These are phyloP conservation scores for Megalurothrips usitatus DNA, from an alignment of 2,888 invertebrate genomes.

Conservation along the genomic window DNA sequence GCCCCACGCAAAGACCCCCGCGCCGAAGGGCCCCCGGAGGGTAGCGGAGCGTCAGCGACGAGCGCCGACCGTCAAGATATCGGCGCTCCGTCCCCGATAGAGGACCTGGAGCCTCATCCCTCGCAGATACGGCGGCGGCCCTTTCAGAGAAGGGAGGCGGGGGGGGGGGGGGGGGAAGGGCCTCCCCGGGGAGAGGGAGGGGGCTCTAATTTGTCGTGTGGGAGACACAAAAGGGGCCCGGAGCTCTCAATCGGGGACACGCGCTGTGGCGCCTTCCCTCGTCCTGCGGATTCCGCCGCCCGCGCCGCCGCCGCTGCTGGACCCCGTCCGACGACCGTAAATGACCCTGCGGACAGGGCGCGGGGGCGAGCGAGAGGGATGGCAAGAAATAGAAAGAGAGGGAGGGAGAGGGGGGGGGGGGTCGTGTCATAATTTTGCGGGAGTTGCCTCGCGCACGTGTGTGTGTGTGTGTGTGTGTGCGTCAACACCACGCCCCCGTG, in stretches of 20 bases:
- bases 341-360: neutral
- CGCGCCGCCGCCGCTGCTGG: neutral
- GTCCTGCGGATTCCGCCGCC: neutral
- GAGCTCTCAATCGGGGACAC: neutral
- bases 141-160: neutral
- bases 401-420: neutral
- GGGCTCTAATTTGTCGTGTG: constrained; percentile 8
- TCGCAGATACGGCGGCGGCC: neutral
- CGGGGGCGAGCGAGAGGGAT: neutral
- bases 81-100: too few species aligned
- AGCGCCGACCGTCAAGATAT: neutral
- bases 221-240: neutral
- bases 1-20: too few species aligned
- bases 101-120: too few species aligned
- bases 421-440: too few species aligned
- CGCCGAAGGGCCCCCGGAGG: neutral
- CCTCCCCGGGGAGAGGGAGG: neutral
- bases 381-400: neutral
- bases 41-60: neutral
- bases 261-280: neutral
- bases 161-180: neutral
- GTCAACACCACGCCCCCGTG: too few species aligned
- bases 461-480: too few species aligned
- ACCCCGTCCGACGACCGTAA: neutral
- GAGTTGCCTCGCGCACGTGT: too few species aligned